Evolutionary conservation across 2,888 invertebrate species (phyloP).

Genomic region (Proisotoma minuta): DNA sequence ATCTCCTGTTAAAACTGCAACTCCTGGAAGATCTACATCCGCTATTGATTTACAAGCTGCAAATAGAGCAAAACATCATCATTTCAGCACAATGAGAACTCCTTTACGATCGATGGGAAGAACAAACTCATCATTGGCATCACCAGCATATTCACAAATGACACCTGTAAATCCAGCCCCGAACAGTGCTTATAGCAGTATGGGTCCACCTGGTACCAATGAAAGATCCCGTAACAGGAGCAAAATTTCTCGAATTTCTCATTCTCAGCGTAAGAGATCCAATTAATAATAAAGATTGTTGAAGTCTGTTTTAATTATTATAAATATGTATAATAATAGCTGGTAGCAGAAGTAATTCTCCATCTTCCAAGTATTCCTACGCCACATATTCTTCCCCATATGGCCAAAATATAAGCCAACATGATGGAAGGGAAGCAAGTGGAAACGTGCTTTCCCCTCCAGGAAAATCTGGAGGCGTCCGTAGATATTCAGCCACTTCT

Average conservation of each 20-base stretch:
- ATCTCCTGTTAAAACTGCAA: slow-evolving; percentile 42
- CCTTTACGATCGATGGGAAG: slow-evolving; percentile 42
- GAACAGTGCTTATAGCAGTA: not conserved
- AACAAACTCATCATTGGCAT: slow-evolving; percentile 43
- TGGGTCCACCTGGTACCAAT: slow-evolving; percentile 18
- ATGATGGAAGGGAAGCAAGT: slow-evolving; percentile 26
- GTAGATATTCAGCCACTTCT: slow-evolving; percentile 44
- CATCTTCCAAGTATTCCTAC: slow-evolving; percentile 77
- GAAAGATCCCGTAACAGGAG: slow-evolving; percentile 55
- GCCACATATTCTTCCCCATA: slow-evolving; percentile 57
- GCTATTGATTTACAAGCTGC: slow-evolving; percentile 90
- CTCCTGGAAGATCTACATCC: slow-evolving; percentile 69
- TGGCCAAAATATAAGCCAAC: slow-evolving; percentile 33
- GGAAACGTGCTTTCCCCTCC: slow-evolving; percentile 33
- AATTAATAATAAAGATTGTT: not conserved
- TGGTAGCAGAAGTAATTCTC: slow-evolving; percentile 87
- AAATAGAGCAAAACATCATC: slow-evolving; percentile 66
- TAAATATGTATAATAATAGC: slow-evolving; percentile 58
- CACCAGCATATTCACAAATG: slow-evolving; percentile 25
- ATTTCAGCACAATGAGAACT: slow-evolving; percentile 40
- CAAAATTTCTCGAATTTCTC: slow-evolving; percentile 73
- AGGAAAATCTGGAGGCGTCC: slow-evolving; percentile 34
- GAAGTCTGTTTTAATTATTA: not conserved
- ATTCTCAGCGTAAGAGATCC: slow-evolving; percentile 77
- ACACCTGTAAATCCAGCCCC: slow-evolving; percentile 9